A percentile compares a stretch with the other conserved stretches of the same genome.
phyloP scores from a whole-genome alignment of 2,113 vertebrate species.

The Loxodonta africana region DNA sequence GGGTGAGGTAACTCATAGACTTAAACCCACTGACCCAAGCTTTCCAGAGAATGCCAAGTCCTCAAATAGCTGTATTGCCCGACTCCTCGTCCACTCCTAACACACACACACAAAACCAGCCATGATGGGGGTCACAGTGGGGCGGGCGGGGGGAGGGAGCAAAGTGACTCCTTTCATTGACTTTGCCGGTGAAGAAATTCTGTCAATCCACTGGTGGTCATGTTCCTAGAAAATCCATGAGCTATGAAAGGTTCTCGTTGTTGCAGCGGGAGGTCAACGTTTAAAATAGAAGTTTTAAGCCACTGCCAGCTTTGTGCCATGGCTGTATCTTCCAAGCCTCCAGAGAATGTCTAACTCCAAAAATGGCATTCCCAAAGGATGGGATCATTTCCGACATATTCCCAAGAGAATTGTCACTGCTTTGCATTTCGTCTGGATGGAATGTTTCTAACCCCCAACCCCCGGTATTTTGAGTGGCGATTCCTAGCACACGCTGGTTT shows the following conservation, averaged over 20 bases:
- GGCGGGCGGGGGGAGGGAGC: no score
- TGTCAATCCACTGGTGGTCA: background rate
- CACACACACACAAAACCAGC: background rate
- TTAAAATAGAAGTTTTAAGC: slow-evolving; percentile 57
- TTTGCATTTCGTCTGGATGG: background rate
- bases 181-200: background rate
- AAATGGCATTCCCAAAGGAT: slow-evolving; percentile 40
- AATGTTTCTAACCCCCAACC: background rate
- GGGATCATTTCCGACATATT: background rate
- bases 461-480: background rate
- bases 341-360: slow-evolving; percentile 46
- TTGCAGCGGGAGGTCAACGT: slow-evolving; percentile 32
- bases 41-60: background rate
- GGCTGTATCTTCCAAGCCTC: slow-evolving; percentile 42
- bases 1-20: background rate
- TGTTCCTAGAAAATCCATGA: slow-evolving; percentile 71
- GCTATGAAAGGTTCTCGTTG: background rate
- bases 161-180: background rate
- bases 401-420: background rate
- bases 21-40: background rate
- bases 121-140: background rate
- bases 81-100: background rate
- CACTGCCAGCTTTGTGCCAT: slow-evolving; percentile 66
- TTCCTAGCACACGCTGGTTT: background rate
- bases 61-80: background rate